Percentiles rank a stretch among this genome's conserved stretches.
These are phyloP conservation scores for Sitta europaea DNA, from an alignment of 2,113 vertebrate genomes.

Conservation along the genomic window DNA sequence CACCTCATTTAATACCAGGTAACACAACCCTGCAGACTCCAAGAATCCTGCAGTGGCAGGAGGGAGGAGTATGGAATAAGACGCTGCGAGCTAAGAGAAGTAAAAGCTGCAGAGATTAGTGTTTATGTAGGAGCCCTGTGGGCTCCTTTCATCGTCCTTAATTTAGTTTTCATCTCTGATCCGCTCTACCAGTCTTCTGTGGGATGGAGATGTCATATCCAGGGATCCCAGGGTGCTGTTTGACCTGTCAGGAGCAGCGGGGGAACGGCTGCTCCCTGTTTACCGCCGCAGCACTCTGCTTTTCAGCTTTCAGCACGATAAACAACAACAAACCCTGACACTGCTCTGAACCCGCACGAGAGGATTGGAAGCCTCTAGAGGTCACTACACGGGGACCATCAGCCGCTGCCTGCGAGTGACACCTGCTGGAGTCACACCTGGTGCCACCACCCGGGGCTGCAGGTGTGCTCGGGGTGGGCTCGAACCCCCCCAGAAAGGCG, in stretches of 20 bases:
- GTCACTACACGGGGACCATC: not conserved
- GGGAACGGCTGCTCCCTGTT: not conserved
- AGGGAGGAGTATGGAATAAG: not conserved
- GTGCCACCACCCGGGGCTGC: not conserved
- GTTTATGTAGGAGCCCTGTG: not conserved
- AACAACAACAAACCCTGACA: not conserved
- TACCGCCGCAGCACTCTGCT: not conserved
- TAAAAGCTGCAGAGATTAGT: not conserved
- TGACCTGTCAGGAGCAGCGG: not conserved
- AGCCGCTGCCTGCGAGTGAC: conserved; percentile 45
- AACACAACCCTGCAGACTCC: not conserved
- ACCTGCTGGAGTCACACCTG: conserved; percentile 37
- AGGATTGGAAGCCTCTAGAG: not conserved
- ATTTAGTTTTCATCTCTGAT: not conserved
- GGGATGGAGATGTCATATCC: not conserved
- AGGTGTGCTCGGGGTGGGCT: not conserved
- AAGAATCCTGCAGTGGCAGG: not conserved
- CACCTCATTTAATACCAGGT: not conserved
- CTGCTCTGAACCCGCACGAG: not conserved
- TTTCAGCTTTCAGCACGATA: not conserved
- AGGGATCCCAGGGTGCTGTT: not conserved
- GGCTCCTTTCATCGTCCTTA: not conserved
- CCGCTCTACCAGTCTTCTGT: not conserved
- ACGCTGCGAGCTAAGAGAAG: not conserved
- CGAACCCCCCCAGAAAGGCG: not conserved